Conservation (phyloP, 2,113 vertebrate genomes). For the Ginglymostoma cirratum region DNA sequence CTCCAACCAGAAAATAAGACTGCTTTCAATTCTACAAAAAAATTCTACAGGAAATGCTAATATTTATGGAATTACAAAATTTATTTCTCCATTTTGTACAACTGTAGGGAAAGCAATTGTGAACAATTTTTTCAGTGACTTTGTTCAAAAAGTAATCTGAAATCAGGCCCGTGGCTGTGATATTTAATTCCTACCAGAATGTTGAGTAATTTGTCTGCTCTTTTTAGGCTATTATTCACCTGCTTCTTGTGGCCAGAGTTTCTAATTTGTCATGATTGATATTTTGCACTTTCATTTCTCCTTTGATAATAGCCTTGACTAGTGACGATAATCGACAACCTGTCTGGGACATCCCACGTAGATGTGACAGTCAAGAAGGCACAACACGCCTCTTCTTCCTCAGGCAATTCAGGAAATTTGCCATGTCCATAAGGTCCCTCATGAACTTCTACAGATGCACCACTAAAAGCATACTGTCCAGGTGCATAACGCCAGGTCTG, state of each 20-base stretch:
- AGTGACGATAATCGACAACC: too few species aligned
- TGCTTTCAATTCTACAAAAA: background rate
- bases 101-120: background rate
- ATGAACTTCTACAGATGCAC: too few species aligned
- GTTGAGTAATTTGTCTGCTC: background rate
- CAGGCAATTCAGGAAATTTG: too few species aligned
- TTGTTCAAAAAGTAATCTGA: background rate
- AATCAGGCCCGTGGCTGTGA: background rate
- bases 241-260: background rate
- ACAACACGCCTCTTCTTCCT: too few species aligned
- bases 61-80: background rate
- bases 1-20: background rate
- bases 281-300: too few species aligned
- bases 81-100: background rate
- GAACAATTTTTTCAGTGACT: background rate
- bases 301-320: too few species aligned
- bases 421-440: too few species aligned
- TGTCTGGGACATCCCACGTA: too few species aligned
- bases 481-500: too few species aligned
- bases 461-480: too few species aligned
- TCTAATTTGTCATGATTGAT: too few species aligned
- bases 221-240: background rate
- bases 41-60: background rate
- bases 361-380: too few species aligned
- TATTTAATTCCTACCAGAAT: background rate